A percentile compares a stretch with the other conserved stretches of the same genome.
Evolutionary conservation across 2,888 invertebrate species (phyloP).

Genomic region (Physocephala rufipes): DNA sequence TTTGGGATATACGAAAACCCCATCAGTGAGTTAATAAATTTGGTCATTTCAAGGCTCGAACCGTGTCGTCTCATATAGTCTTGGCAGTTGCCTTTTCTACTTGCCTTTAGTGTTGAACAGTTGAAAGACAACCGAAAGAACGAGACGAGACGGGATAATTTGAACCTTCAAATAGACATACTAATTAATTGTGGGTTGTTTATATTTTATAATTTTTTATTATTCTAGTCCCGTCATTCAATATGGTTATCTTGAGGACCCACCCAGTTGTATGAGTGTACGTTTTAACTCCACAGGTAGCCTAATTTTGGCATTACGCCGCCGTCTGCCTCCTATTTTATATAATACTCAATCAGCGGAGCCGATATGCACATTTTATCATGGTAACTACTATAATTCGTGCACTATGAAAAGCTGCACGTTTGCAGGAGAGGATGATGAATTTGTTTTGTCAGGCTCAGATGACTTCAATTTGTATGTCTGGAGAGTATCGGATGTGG

Average conservation of each 20-base stretch:
- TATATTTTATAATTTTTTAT: not conserved
- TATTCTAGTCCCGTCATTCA: constrained; percentile 73
- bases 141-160: too few species aligned
- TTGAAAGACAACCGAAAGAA: too few species aligned
- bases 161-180: too few species aligned
- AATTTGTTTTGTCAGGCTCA: constrained; percentile 91
- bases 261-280: constrained; percentile 90
- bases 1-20: constrained; percentile 89
- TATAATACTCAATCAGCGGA: constrained; percentile 76
- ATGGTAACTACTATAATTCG: constrained; percentile 91
- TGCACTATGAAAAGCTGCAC: constrained; percentile 98
- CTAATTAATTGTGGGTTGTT: too few species aligned
- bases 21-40: constrained; percentile 71
- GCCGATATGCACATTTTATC: constrained; percentile 87
- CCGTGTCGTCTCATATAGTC: too few species aligned
- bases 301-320: constrained; percentile 80
- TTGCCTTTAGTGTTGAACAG: too few species aligned
- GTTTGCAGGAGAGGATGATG: constrained; percentile 89
- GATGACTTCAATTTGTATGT: constrained; percentile 95
- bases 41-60: too few species aligned
- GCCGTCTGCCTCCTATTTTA: constrained; percentile 87
- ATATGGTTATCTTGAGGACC: constrained; percentile 72
- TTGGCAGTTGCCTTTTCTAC: too few species aligned
- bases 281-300: constrained; percentile 85
- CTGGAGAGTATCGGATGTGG: constrained; percentile 85